Evolutionary conservation across 2,113 vertebrate genomes (phyloP), one percentile per base, ranked within the genome.

Genomic region (Orthonyx spaldingii): DNA sequence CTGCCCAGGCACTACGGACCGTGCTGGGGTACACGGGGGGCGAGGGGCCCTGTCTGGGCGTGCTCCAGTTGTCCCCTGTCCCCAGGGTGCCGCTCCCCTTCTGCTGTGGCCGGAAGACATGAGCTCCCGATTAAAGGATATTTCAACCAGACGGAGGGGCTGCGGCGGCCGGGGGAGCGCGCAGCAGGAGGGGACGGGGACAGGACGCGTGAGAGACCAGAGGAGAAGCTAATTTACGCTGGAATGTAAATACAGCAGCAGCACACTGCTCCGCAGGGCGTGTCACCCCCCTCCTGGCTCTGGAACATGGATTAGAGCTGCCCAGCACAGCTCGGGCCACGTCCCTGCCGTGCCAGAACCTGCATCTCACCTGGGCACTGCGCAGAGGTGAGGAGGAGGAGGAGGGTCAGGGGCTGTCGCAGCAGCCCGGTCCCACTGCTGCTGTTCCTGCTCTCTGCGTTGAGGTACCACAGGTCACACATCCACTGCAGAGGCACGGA

Each of bases 241-340:
- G 93, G 94, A 95, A 96, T 96, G 94, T 96, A 96, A 97, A 96
- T 92, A 97, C 16, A 3, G 61, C 79, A 74, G 59, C 26, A 3
- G 63, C 61, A 37, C 2, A 2, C 28, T 64, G 82, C 82, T 83
- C 85, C 4, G 3, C 6, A 1, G 76, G 66, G 46, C 1, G 1
- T 12, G 1, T 27, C 22, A 16, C 56, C 39, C 80, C 87, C 27
- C 50, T 84, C 69, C 87, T 14, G 50, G 32, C 33, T 56, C 74
- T 8, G 32, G 68, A 50, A 32, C 46, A 19, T 8, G 19, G 16
- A 14, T 2, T 1, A 44, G 28, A 74, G 37, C 64, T 3, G 10
- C 41, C 68, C 81, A 23, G 5, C 1, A 32, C 16, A 42, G 35
- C 72, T 69, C 76, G 41, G 70, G n/a, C 44, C 39, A 35, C 4